These are phyloP conservation scores for Acipenser transmontanus DNA, from an alignment of 2,797 vertebrate genomes.

Conservation along the genomic window DNA sequence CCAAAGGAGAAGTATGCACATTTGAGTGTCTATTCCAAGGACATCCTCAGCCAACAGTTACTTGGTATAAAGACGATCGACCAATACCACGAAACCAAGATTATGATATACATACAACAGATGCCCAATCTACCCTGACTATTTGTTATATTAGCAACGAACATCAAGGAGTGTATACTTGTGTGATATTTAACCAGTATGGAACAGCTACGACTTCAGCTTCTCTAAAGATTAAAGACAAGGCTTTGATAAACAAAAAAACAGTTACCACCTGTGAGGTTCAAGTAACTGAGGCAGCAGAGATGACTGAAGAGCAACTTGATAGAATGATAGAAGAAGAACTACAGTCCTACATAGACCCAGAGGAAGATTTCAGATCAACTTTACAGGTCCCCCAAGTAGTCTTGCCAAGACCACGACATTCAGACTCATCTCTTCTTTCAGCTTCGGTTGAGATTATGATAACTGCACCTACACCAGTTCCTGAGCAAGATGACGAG, in stretches of 20 bases:
- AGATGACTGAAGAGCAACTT: constrained; percentile 42
- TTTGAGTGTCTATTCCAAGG: constrained; percentile 80
- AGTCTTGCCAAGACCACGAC: constrained; percentile 28
- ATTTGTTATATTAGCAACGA: constrained; percentile 69
- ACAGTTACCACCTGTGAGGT: constrained; percentile 35
- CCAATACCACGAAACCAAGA: constrained; percentile 63
- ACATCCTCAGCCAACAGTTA: constrained; percentile 69
- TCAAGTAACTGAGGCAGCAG: constrained; percentile 38
- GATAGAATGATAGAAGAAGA: constrained; percentile 43
- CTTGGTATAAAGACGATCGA: constrained; percentile 82
- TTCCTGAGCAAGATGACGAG: constrained; percentile 68
- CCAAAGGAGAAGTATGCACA: constrained; percentile 71
- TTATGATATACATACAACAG: constrained; percentile 62
- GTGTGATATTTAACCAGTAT: constrained; percentile 78
- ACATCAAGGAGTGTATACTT: constrained; percentile 75
- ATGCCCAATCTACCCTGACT: constrained; percentile 67
- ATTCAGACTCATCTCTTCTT: constrained; percentile 46
- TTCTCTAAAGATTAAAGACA: constrained; percentile 56
- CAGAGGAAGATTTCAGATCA: constrained; percentile 36
- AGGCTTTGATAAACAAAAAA: constrained; percentile 28
- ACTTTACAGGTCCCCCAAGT: constrained; percentile 54
- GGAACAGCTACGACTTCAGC: constrained; percentile 73
- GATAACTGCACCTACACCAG: constrained; percentile 82
- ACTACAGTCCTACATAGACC: constrained; percentile 38
- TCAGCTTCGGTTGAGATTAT: constrained; percentile 83